Evolutionary conservation across 2,888 invertebrate genomes (phyloP), one percentile per base, ranked within the genome.

Genomic region (Polyommatus iphigenia): DNA sequence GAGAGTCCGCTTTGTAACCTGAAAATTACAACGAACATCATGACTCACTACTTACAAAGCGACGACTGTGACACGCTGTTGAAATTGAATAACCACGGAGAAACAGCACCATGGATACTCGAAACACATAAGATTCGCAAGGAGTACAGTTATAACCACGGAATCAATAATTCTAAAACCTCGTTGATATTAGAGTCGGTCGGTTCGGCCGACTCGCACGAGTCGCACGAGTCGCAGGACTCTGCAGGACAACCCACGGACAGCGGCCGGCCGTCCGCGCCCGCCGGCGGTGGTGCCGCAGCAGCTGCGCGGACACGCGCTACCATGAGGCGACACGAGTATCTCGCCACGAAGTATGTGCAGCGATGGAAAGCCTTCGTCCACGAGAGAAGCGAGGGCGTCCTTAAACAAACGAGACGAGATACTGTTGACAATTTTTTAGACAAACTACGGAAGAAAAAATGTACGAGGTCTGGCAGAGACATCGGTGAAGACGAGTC

Each of bases 151-250:
- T 78, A 76, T n/a, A 18, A 13, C 13, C 79, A 79, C 62, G 79
- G 79, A 78, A 84, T 85, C 80, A 89, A 92, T 83, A 89, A 92
- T 83, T 85, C 92, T 78, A 87, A 92, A 80, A 88, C 89, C 50
- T 82, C 92, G 78, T 83, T 92, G 76, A 88, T 89, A 81, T 90
- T 90, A 90, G 90, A 92, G 90, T 85, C 91, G 3, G 81, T 93
- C 67, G 85, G 89, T 71, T 85, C 87, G 18, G 87, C 88, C 76
- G 77, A 85, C 18, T 36, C 67, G 54, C 62, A 29, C 67, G 15
- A 29, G 62, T 62, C 10, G 46, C 46, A n/a, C 67, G 15, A 29
- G 62, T 62, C 3, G 46, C 46, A n/a, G 59, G 59, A 8, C 13
- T 62, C 62, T 18, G 50, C 50, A 3, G 50, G 5, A 54, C 50